Percentiles rank a stretch among this genome's conserved stretches.
These are phyloP conservation scores for Ctenicera cuprea DNA, from an alignment of 2,888 invertebrate genomes.

Conservation along the genomic window DNA sequence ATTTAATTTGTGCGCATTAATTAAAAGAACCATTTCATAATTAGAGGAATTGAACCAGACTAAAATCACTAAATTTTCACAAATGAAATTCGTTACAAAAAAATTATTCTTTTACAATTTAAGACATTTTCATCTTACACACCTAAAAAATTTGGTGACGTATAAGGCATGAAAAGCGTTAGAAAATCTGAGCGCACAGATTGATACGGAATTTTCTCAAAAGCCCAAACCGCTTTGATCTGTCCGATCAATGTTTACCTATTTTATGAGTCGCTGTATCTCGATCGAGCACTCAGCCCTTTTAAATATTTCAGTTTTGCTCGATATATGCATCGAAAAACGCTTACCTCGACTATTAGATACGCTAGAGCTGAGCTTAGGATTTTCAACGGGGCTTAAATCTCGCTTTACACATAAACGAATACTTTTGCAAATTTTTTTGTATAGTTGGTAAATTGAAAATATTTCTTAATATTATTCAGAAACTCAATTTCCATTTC, in stretches of 20 bases:
- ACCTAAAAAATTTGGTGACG: neutral
- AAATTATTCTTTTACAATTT: too few species aligned
- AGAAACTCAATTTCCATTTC: neutral
- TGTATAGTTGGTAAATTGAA: neutral
- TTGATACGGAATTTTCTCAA: slow-evolving; percentile 22
- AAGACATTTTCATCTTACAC: too few species aligned
- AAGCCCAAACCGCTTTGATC: slow-evolving; percentile 17
- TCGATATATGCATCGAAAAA: slow-evolving; percentile 25
- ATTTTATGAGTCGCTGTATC: slow-evolving; percentile 31
- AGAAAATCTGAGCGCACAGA: slow-evolving; percentile 21
- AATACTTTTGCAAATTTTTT: neutral
- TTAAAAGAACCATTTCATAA: slow-evolving; percentile 39
- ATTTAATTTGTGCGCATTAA: slow-evolving; percentile 35
- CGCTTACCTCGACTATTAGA: slow-evolving; percentile 28
- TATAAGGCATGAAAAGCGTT: neutral
- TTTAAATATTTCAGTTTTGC: slow-evolving; percentile 29
- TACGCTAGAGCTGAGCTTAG: slow-evolving; percentile 11
- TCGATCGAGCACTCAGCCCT: slow-evolving; percentile 29
- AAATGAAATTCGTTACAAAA: too few species aligned
- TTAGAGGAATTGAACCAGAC: slow-evolving; percentile 28
- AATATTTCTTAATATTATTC: neutral
- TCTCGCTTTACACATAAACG: neutral
- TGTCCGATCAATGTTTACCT: slow-evolving; percentile 31
- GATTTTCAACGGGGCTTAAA: slow-evolving; percentile 9
- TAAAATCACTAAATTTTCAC: too few species aligned